A percentile compares a stretch with the other conserved stretches of the same genome.
phyloP scores from a whole-genome alignment of 2,797 vertebrate genomes.

The Parauchenoglanis punctatus region DNA sequence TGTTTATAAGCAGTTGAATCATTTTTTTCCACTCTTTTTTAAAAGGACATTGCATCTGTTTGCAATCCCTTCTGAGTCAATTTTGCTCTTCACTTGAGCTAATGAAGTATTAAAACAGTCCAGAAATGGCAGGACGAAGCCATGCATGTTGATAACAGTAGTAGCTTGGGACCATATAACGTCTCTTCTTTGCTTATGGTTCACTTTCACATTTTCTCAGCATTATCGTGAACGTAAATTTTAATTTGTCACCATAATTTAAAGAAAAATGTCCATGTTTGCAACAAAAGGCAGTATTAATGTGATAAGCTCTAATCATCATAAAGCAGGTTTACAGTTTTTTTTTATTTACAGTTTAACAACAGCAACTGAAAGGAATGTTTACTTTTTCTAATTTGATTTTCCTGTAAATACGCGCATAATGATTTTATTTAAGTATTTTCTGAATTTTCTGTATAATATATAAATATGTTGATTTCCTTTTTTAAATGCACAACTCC shows the following conservation, averaged over 20 bases:
- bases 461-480: slow-evolving; percentile 78
- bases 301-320: slow-evolving; percentile 20
- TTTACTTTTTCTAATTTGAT: slow-evolving; percentile 69
- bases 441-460: slow-evolving; percentile 83
- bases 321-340: slow-evolving; percentile 22
- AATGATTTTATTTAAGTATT: slow-evolving; percentile 79
- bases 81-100: neutral
- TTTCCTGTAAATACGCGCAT: slow-evolving; percentile 88
- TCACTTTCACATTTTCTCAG: neutral
- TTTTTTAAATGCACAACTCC: slow-evolving; percentile 85
- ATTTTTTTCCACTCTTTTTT: neutral
- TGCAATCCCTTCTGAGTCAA: neutral
- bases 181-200: neutral
- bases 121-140: neutral
- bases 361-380: slow-evolving; percentile 79
- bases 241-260: neutral
- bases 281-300: slow-evolving; percentile 13
- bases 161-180: neutral
- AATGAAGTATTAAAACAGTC: neutral
- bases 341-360: slow-evolving; percentile 44
- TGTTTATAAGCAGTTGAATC: too few species aligned
- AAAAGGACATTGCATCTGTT: neutral
- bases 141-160: too few species aligned
- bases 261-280: neutral
- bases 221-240: neutral